phyloP scores from a whole-genome alignment of 2,888 invertebrate species.

The Octonoba sinensis region DNA sequence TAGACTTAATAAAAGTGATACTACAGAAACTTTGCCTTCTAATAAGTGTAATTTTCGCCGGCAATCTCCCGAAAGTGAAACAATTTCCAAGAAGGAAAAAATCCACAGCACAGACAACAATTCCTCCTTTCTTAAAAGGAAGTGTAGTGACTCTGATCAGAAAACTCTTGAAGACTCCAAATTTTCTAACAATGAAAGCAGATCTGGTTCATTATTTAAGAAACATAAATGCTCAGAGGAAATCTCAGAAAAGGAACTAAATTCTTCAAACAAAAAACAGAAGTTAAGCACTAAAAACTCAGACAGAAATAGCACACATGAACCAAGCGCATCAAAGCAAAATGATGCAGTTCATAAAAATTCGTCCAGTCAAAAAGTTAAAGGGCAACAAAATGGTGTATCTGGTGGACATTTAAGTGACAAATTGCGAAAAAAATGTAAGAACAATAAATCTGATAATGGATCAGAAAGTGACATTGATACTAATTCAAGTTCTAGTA shows the following conservation, averaged over 20 bases:
- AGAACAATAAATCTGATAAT: constrained; percentile 29
- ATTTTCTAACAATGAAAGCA: constrained; percentile 22
- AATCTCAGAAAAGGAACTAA: constrained; percentile 6
- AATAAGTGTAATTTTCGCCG: constrained; percentile 53
- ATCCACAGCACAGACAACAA: no score
- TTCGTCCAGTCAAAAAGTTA: not conserved
- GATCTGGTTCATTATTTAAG: constrained; percentile 49
- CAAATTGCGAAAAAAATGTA: constrained; percentile 2
- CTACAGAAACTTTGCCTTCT: constrained; percentile 9
- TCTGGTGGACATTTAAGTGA: constrained; percentile 21
- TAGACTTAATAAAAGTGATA: not conserved
- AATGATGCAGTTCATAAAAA: not conserved
- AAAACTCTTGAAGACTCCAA: constrained; percentile 31
- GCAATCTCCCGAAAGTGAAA: constrained; percentile 25
- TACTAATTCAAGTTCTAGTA: constrained; percentile 46
- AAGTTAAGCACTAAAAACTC: not conserved
- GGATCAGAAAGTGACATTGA: constrained; percentile 44
- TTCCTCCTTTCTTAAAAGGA: constrained; percentile 56
- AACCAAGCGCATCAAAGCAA: not conserved
- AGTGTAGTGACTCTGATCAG: constrained; percentile 34
- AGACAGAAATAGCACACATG: no score
- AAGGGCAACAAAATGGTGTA: not conserved
- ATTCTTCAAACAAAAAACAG: not conserved
- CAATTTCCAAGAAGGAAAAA: no score
- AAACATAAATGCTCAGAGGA: constrained; percentile 42